Conservation (phyloP, 2,888 invertebrate genomes). For the Heterodera filipjevi region DNA sequence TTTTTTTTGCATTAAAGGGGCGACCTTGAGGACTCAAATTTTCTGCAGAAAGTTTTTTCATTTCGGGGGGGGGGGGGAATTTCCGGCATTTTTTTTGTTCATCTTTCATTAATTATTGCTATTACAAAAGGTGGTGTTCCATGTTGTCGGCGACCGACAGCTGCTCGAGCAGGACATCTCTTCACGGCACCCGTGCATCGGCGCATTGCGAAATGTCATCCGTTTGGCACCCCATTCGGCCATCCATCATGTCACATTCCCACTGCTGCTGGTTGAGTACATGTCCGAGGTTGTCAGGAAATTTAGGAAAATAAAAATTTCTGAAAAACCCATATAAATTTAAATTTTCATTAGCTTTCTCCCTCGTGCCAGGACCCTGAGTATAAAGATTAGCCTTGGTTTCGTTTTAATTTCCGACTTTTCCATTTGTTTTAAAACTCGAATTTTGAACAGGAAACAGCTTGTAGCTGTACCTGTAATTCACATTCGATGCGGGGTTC, state of each 20-base stretch:
- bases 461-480: no score
- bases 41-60: no score
- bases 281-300: slow-evolving; percentile 81
- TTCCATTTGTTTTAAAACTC: neutral
- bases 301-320: no score
- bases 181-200: slow-evolving; percentile 84
- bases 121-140: slow-evolving; percentile 79
- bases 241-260: slow-evolving; percentile 87
- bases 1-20: neutral
- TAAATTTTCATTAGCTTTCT: no score
- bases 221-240: slow-evolving; percentile 93
- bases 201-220: slow-evolving; percentile 80
- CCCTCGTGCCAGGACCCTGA: no score
- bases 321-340: no score
- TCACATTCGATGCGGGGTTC: no score
- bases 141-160: slow-evolving; percentile 85
- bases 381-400: no score
- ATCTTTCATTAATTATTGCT: no score
- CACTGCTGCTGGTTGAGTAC: slow-evolving; percentile 87
- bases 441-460: no score
- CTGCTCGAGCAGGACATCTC: slow-evolving; percentile 79
- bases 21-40: no score
- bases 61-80: neutral
- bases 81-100: neutral
- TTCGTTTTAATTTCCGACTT: neutral